These are phyloP conservation scores for Rattus norvegicus DNA, from an alignment of 2,113 vertebrate species.

Conservation along the genomic window GRCr8 NC_086023.1:120955501-120956000, in stretches of 20 bases:
- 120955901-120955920: not conserved
- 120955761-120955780: not conserved
- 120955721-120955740: not conserved
- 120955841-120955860: not conserved
- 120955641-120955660: not conserved
- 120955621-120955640: not conserved
- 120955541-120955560: conserved; percentile 34
- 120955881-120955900: not conserved
- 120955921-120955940: not conserved
- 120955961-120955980: not conserved
- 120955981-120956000: not conserved
- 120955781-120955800: not conserved
- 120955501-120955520: not conserved
- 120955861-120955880: not conserved
- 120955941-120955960: not conserved
- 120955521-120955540: not conserved
- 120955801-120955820: not conserved
- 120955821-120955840: not conserved
- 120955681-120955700: not conserved
- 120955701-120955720: not conserved
- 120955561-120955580: conserved; percentile 8
- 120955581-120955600: not conserved
- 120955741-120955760: not conserved
- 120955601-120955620: not conserved
- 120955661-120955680: conserved; percentile 7